phyloP scores from a whole-genome alignment of 2,888 invertebrate species.

The Philhelius pedissequus region DNA sequence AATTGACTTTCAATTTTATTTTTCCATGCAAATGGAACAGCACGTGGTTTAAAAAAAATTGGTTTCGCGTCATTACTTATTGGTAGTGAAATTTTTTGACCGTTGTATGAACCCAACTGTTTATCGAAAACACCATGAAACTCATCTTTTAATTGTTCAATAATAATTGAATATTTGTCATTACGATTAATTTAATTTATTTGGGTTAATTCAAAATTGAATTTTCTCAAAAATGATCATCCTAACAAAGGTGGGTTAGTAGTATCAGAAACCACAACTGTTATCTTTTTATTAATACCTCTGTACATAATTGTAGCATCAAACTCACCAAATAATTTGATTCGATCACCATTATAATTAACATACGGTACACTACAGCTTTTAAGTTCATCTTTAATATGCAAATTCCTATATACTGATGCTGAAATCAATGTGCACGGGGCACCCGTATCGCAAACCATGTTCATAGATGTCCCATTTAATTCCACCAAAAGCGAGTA shows the following conservation, averaged over 20 bases:
- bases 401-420: neutral
- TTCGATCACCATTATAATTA: neutral
- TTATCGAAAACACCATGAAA: constrained; percentile 6
- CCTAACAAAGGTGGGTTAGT: constrained; percentile 19
- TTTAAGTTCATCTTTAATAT: neutral
- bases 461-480: neutral
- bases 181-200: neutral
- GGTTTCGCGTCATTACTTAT: neutral
- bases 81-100: neutral
- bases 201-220: constrained; percentile 17
- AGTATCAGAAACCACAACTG: neutral
- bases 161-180: neutral
- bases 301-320: neutral
- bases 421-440: neutral
- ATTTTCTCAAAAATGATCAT: constrained; percentile 1
- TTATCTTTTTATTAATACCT: neutral
- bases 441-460: neutral
- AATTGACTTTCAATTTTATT: neutral
- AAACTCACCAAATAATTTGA: neutral
- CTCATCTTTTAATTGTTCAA: constrained; percentile 5
- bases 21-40: neutral
- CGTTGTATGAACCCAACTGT: neutral
- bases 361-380: neutral
- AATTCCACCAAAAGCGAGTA: constrained; percentile 2
- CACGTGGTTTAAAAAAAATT: neutral